These are phyloP conservation scores for Rhinoraja longicauda DNA, from an alignment of 2,797 vertebrate species.

Conservation along the genomic window DNA sequence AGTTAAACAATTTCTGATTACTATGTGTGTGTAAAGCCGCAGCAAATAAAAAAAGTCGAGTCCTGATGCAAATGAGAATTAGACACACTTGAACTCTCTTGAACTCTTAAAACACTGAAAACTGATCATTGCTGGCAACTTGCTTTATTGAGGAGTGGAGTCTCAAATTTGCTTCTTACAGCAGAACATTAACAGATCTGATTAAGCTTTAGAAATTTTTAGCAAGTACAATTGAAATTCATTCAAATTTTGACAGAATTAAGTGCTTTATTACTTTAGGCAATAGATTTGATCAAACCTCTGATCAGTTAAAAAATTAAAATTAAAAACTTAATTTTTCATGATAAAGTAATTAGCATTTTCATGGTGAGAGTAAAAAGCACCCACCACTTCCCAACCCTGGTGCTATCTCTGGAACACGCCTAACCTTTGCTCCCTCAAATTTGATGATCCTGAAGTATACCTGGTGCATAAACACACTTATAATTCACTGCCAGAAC, in stretches of 20 bases:
- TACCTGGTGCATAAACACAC: background rate
- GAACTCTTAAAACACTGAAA: too few species aligned
- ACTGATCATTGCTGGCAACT: background rate
- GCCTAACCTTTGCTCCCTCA: background rate
- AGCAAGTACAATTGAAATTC: background rate
- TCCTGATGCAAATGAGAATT: too few species aligned
- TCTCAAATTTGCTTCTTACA: background rate
- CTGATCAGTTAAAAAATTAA: background rate
- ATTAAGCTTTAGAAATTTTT: background rate
- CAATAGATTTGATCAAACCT: background rate
- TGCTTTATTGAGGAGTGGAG: slow-evolving; percentile 19
- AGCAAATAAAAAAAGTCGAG: too few species aligned
- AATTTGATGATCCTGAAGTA: background rate
- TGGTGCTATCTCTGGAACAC: background rate
- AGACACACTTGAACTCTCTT: too few species aligned
- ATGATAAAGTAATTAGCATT: background rate
- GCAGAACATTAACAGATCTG: background rate
- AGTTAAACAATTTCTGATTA: background rate
- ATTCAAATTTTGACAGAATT: background rate
- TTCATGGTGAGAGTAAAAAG: background rate
- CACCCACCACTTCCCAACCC: background rate
- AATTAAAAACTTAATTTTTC: background rate
- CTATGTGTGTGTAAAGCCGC: too few species aligned
- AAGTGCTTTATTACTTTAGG: background rate
- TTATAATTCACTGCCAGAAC: background rate